phyloP scores from a whole-genome alignment of 2,113 vertebrate genomes.

The Campylomormyrus tamandua region DNA sequence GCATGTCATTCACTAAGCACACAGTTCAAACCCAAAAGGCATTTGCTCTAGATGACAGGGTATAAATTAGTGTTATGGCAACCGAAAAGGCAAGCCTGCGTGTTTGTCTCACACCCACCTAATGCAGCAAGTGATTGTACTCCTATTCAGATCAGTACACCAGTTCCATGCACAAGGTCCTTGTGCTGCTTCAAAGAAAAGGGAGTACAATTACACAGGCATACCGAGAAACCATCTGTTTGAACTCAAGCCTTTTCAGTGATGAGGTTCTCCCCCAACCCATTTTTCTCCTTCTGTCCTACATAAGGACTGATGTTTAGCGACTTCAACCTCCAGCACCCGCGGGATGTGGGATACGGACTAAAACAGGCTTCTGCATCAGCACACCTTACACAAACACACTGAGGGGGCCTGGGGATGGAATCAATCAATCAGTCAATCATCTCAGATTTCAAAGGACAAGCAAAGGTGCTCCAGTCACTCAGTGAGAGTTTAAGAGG shows the following conservation, averaged over 20 bases:
- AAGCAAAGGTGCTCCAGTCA: neutral
- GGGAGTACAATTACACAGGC: slow-evolving; percentile 10
- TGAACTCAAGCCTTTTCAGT: slow-evolving; percentile 8
- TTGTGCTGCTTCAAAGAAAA: slow-evolving; percentile 9
- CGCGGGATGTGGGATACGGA: neutral
- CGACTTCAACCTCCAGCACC: neutral
- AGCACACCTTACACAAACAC: slow-evolving; percentile 6
- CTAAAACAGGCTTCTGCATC: neutral
- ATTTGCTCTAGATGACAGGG: neutral
- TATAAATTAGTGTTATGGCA: neutral
- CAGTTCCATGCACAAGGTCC: neutral
- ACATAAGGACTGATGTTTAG: slow-evolving; percentile 4
- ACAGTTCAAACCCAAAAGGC: neutral
- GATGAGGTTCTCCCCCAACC: neutral
- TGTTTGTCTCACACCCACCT: neutral
- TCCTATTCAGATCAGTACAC: neutral
- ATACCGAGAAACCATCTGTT: slow-evolving; percentile 11
- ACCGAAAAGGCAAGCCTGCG: neutral
- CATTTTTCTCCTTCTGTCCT: neutral
- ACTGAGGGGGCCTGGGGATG: neutral
- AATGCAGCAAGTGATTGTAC: neutral
- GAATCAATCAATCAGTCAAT: slow-evolving; percentile 26
- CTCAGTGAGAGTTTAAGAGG: slow-evolving; percentile 13
- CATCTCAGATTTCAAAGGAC: slow-evolving; percentile 21
- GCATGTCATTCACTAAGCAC: neutral